Conservation (phyloP, 1,140 invertebrate genomes). For the Caligus rogercresseyi region DNA sequence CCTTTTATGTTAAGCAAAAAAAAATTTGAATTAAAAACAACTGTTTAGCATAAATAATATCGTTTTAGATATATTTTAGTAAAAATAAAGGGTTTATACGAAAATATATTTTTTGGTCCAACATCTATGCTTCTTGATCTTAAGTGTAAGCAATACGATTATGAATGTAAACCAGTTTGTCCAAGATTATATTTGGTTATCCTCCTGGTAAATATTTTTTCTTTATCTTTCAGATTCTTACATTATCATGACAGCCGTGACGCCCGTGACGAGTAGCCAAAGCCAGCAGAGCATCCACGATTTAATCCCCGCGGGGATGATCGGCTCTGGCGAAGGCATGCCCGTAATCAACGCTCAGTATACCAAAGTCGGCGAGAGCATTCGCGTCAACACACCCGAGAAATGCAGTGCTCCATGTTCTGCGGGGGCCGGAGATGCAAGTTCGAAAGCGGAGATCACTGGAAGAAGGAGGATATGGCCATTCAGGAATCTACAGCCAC, state of each 20-base stretch:
- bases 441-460: slow-evolving; percentile 49
- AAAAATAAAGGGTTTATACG: no score
- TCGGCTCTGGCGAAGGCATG: neutral
- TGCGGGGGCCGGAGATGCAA: slow-evolving; percentile 62
- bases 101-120: no score
- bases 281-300: slow-evolving; percentile 4
- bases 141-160: no score
- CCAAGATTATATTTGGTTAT: no score
- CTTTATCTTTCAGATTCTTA: no score
- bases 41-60: no score
- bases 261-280: neutral
- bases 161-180: no score
- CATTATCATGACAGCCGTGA: neutral
- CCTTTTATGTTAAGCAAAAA: no score
- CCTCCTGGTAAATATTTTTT: no score
- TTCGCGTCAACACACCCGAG: slow-evolving; percentile 9
- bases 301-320: slow-evolving; percentile 8
- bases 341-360: slow-evolving; percentile 8
- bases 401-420: slow-evolving; percentile 47
- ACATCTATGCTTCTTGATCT: no score
- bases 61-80: no score
- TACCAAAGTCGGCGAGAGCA: slow-evolving; percentile 9
- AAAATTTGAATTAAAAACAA: no score
- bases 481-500: slow-evolving; percentile 54
- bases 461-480: slow-evolving; percentile 45